Evolutionary conservation across 2,888 invertebrate species (phyloP).

Genomic region (Leptodirus hochenwartii): DNA sequence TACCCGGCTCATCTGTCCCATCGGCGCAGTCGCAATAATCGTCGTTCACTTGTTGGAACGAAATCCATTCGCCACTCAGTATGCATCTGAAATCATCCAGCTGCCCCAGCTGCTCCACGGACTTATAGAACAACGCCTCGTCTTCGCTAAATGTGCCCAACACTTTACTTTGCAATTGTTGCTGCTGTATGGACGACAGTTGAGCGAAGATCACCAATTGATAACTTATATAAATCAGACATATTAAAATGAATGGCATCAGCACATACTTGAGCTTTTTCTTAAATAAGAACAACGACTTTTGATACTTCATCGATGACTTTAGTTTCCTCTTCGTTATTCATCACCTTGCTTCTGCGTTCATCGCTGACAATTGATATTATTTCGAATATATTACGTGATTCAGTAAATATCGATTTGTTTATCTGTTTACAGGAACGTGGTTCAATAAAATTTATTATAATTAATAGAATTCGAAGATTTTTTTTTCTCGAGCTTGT

Average conservation of each 20-base stretch:
- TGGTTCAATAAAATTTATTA: too few species aligned
- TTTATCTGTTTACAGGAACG: too few species aligned
- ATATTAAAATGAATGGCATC: conserved; percentile 12
- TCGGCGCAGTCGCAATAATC: conserved; percentile 76
- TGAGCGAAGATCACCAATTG: conserved; percentile 15
- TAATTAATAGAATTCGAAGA: too few species aligned
- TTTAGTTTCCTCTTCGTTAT: too few species aligned
- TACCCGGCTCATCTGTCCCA: conserved; percentile 66
- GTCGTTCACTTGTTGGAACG: conserved; percentile 50
- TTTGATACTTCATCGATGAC: too few species aligned
- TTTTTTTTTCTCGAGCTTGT: too few species aligned
- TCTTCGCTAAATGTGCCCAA: conserved; percentile 27
- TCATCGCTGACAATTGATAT: too few species aligned
- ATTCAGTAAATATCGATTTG: too few species aligned
- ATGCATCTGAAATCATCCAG: conserved; percentile 30
- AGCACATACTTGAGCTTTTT: conserved; percentile 13
- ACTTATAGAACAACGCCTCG: conserved; percentile 27
- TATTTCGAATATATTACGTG: too few species aligned
- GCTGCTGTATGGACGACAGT: conserved; percentile 9
- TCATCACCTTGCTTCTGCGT: too few species aligned
- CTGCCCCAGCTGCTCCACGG: conserved; percentile 24
- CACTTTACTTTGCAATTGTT: conserved; percentile 7
- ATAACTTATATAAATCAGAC: conserved; percentile 13
- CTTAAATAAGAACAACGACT: conserved; percentile 7
- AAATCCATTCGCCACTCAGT: conserved; percentile 27